Evolutionary conservation across 1,140 invertebrate species (phyloP).

Genomic region (Trichomalopsis sarcophagae): DNA sequence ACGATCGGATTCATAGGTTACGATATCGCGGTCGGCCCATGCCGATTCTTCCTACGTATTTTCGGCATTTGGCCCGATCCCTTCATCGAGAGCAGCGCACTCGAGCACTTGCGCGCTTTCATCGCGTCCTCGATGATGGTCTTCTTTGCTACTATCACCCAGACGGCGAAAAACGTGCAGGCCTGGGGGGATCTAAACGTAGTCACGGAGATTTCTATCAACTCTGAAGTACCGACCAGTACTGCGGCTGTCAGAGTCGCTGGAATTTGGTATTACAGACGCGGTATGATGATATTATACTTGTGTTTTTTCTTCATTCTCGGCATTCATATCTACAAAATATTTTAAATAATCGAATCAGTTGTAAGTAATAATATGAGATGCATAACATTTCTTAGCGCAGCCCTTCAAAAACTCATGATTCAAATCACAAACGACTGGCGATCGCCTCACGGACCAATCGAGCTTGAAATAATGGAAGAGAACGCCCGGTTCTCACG

Average conservation of each 20-base stretch:
- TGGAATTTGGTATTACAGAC: slow-evolving; percentile 39
- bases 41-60: slow-evolving; percentile 29
- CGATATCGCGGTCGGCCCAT: slow-evolving; percentile 8
- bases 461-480: slow-evolving; percentile 3
- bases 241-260: slow-evolving; percentile 29
- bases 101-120: neutral
- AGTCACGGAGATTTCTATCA: slow-evolving; percentile 44
- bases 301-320: no score
- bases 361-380: no score
- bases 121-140: slow-evolving; percentile 14
- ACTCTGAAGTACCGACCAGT: slow-evolving; percentile 41
- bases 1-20: slow-evolving; percentile 21
- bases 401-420: neutral
- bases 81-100: neutral
- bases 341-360: no score
- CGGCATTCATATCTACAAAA: no score
- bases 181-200: slow-evolving; percentile 22
- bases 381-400: neutral
- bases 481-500: neutral
- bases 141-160: slow-evolving; percentile 24
- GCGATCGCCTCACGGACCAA: neutral
- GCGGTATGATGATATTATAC: slow-evolving; percentile 19
- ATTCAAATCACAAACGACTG: slow-evolving; percentile 6
- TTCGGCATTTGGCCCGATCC: slow-evolving; percentile 43
- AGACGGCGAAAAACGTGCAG: slow-evolving; percentile 30